Evolutionary conservation across 2,888 invertebrate genomes (phyloP).

Genomic region (Melipona beecheii): DNA sequence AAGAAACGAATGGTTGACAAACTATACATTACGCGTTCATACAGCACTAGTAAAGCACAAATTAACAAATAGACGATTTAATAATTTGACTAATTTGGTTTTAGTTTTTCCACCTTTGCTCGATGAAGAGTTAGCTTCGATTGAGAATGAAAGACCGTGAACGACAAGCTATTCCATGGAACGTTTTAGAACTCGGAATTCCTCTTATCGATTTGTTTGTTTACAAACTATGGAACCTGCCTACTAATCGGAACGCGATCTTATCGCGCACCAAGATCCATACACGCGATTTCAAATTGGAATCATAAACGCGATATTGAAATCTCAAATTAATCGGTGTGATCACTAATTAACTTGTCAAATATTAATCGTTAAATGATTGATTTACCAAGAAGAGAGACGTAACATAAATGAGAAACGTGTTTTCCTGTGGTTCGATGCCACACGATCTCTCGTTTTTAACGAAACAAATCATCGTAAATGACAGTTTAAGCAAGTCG

Average conservation of each 20-base stretch:
- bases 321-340: neutral
- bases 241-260: conserved; percentile 8
- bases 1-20: neutral
- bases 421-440: neutral
- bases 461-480: conserved; percentile 19
- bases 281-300: neutral
- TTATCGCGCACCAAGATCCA: conserved; percentile 15
- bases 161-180: neutral
- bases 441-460: neutral
- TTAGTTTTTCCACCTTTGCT: neutral
- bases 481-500: conserved; percentile 26
- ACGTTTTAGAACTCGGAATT: conserved; percentile 45
- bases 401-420: neutral
- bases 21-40: neutral
- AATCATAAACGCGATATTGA: neutral
- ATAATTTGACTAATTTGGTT: neutral
- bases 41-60: neutral
- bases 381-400: neutral
- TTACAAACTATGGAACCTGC: conserved; percentile 45
- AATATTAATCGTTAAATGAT: neutral
- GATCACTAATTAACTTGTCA: neutral
- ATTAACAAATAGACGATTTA: neutral
- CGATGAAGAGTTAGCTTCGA: neutral
- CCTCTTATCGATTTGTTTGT: conserved; percentile 44
- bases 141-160: conserved; percentile 4